These are phyloP conservation scores for Prosapia bicincta DNA, from an alignment of 2,888 invertebrate species.

Conservation along the genomic window DNA sequence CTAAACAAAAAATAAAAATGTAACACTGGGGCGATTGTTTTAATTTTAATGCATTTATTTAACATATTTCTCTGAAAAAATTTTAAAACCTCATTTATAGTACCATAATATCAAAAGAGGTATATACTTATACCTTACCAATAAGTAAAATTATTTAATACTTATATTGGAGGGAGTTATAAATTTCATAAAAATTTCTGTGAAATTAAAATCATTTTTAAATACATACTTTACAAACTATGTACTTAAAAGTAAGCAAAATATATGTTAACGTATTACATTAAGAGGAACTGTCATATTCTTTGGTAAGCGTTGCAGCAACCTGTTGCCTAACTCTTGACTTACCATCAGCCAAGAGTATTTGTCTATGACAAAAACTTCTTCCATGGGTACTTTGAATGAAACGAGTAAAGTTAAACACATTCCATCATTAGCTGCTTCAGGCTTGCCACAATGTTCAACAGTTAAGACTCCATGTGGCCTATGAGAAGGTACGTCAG, in stretches of 20 bases:
- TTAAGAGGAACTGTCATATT: constrained; percentile 77
- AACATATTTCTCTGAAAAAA: too few species aligned
- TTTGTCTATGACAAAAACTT: constrained; percentile 81
- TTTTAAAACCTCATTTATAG: too few species aligned
- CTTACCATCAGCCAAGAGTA: constrained; percentile 86
- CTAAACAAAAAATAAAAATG: too few species aligned
- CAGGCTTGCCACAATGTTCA: constrained; percentile 58
- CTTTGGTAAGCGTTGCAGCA: constrained; percentile 66
- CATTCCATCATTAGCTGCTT: constrained; percentile 63
- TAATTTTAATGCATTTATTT: too few species aligned
- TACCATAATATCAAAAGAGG: too few species aligned
- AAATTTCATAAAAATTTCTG: background rate
- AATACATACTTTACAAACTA: too few species aligned
- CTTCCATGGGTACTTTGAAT: constrained; percentile 80
- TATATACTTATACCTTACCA: too few species aligned
- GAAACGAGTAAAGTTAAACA: constrained; percentile 80
- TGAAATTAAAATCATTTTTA: too few species aligned
- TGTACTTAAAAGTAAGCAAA: background rate
- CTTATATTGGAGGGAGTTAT: background rate
- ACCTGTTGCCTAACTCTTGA: constrained; percentile 61
- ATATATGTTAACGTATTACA: constrained; percentile 64
- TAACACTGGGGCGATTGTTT: too few species aligned
- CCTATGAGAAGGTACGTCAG: constrained; percentile 78
- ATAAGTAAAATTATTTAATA: too few species aligned
- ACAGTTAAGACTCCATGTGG: constrained; percentile 77